These are phyloP conservation scores for Masnerella sp. DNA, from an alignment of 2,888 invertebrate species.

Conservation along the genomic window DNA sequence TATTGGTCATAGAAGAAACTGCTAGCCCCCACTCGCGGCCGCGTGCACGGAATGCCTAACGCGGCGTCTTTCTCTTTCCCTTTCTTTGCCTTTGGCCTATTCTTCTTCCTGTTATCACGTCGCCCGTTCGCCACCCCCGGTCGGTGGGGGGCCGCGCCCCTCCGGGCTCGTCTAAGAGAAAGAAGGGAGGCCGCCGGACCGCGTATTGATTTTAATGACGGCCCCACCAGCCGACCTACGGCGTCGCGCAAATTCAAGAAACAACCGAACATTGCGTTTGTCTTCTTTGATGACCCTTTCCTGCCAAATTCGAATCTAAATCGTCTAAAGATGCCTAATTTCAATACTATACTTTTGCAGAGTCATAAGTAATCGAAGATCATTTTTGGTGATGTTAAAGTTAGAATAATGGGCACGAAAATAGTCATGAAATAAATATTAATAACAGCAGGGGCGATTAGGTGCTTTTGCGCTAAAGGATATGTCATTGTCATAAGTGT, in stretches of 20 bases:
- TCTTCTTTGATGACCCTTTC: slow-evolving; percentile 49
- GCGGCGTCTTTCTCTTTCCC: slow-evolving; percentile 22
- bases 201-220: slow-evolving; percentile 78
- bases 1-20: slow-evolving; percentile 75
- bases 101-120: slow-evolving; percentile 61
- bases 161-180: slow-evolving; percentile 55
- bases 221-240: slow-evolving; percentile 66
- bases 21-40: slow-evolving; percentile 65
- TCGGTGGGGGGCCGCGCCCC: slow-evolving; percentile 36
- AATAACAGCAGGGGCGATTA: too few relatives aligned
- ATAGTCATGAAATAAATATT: too few relatives aligned
- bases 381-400: too few relatives aligned
- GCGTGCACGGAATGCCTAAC: slow-evolving; percentile 69
- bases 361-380: too few relatives aligned
- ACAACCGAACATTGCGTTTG: slow-evolving; percentile 67
- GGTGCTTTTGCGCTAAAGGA: too few relatives aligned
- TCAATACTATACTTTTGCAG: too few relatives aligned
- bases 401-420: too few relatives aligned
- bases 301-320: too few relatives aligned
- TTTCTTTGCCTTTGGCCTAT: slow-evolving; percentile 65
- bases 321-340: too few relatives aligned
- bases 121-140: slow-evolving; percentile 53
- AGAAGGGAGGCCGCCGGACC: slow-evolving; percentile 67
- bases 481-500: too few relatives aligned
- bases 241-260: slow-evolving; percentile 66